Conservation (phyloP, 2,888 invertebrate genomes). For the Eudasyphora cyanicolor region DNA sequence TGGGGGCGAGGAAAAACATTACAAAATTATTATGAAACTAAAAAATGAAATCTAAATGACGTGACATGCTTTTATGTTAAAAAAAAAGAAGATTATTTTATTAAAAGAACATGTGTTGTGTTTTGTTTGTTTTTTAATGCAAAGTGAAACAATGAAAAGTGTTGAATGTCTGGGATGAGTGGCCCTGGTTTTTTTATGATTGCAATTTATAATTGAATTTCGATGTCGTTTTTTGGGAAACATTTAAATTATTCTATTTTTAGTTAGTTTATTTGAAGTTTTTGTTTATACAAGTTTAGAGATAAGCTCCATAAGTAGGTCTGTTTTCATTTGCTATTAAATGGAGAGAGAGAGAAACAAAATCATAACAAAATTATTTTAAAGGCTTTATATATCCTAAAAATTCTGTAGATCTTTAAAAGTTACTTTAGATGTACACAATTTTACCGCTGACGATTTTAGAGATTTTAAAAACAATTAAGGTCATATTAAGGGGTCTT, state of each 20-base stretch:
- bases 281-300: background rate
- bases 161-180: no score
- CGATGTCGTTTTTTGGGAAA: background rate
- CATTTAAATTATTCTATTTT: background rate
- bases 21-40: background rate
- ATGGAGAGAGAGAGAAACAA: background rate
- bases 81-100: background rate
- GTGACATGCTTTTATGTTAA: background rate
- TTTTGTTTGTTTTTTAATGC: background rate
- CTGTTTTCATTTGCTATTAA: background rate
- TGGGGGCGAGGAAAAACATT: background rate
- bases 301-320: background rate
- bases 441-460: no score
- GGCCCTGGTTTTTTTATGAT: background rate
- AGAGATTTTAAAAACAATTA: no score
- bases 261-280: background rate
- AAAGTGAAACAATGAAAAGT: background rate
- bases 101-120: conserved; percentile 7
- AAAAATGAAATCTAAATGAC: background rate
- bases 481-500: no score
- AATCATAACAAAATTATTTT: no score
- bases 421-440: no score
- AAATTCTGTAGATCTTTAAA: no score
- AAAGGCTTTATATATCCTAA: no score
- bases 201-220: conserved; percentile 6